Evolutionary conservation across 2,888 invertebrate genomes (phyloP).

Genomic region (Tortrix viridana): DNA sequence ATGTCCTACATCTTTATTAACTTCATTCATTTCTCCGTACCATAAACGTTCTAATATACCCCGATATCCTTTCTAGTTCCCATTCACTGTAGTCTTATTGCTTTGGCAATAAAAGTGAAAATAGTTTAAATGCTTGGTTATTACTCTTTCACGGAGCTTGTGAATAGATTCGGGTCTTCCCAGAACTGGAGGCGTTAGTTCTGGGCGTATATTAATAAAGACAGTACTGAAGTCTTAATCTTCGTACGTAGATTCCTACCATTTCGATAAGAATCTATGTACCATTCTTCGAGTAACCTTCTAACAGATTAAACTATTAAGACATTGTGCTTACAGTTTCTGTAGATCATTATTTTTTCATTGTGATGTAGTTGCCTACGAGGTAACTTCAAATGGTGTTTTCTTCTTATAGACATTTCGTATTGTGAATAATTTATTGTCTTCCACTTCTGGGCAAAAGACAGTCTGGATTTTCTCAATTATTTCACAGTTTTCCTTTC

Average conservation of each 20-base stretch:
- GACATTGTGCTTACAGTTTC: slow-evolving; percentile 12
- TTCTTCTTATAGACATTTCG: no score
- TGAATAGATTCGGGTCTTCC: slow-evolving; percentile 64
- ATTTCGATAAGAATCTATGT: slow-evolving; percentile 7
- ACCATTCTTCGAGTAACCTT: slow-evolving; percentile 10
- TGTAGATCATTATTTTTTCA: neutral
- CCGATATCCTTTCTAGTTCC: slow-evolving; percentile 45
- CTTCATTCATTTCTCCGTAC: slow-evolving; percentile 52
- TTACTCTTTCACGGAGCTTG: slow-evolving; percentile 57
- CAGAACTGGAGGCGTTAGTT: slow-evolving; percentile 55
- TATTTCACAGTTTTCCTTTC: no score
- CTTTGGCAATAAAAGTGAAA: slow-evolving; percentile 41
- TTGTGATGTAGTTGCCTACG: neutral
- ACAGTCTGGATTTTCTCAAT: no score
- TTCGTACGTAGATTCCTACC: no score
- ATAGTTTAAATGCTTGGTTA: slow-evolving; percentile 41
- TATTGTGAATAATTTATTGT: no score
- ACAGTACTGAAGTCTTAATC: slow-evolving; percentile 27
- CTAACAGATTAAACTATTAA: slow-evolving; percentile 3
- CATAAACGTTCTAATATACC: slow-evolving; percentile 43
- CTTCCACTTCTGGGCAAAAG: no score
- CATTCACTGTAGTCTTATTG: slow-evolving; percentile 37
- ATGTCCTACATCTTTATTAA: slow-evolving; percentile 53
- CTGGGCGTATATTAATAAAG: slow-evolving; percentile 50
- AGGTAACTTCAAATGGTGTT: no score